Evolutionary conservation across 2,797 vertebrate genomes (phyloP).

Genomic region (Apodemus agrarius): DNA sequence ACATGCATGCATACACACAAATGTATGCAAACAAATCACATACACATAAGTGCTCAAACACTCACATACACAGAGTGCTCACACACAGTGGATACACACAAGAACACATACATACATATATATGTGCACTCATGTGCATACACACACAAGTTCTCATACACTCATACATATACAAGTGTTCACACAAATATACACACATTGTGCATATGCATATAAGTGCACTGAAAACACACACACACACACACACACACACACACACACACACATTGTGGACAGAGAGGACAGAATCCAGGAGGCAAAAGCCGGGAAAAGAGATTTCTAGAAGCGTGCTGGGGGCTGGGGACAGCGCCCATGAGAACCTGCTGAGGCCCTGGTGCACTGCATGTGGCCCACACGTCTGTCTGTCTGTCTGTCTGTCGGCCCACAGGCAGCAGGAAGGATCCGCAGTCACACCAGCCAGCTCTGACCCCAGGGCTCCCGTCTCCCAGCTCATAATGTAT

Average conservation of each 20-base stretch:
- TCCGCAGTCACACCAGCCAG: not conserved
- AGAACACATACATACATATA: no score
- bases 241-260: not conserved
- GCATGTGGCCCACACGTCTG: rapidly evolving
- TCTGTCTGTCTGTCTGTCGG: not conserved
- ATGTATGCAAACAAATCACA: no score
- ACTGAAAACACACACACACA: not conserved
- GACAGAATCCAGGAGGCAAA: not conserved
- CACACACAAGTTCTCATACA: not conserved
- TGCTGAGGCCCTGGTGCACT: no score
- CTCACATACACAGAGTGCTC: not conserved
- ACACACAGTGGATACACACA: not conserved
- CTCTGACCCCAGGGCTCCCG: not conserved
- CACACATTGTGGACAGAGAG: not conserved
- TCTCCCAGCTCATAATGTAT: not conserved
- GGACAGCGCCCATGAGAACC: not conserved
- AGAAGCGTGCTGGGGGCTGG: rapidly evolving
- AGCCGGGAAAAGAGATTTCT: not conserved
- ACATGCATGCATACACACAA: not conserved
- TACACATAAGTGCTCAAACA: not conserved
- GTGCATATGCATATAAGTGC: not conserved
- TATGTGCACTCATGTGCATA: not conserved
- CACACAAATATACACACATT: not conserved
- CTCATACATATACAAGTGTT: not conserved
- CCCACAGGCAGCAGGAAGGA: not conserved